Percentiles rank a stretch among this genome's conserved stretches.
Conservation (phyloP, 2,888 invertebrate genomes). For the Tortrix viridana region DNA sequence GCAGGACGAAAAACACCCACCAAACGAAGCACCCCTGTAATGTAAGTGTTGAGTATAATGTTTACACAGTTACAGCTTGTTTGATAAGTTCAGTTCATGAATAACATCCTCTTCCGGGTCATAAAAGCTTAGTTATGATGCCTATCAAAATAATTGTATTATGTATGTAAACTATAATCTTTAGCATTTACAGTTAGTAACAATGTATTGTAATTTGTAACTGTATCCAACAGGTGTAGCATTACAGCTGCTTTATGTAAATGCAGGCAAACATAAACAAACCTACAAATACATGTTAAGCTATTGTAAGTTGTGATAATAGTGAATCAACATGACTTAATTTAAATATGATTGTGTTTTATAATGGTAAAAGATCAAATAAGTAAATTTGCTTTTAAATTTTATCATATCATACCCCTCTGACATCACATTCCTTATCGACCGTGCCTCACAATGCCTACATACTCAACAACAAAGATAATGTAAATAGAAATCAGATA, state of each 20-base stretch:
- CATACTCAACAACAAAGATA: not conserved
- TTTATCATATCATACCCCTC: too few relatives aligned
- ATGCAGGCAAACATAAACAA: conserved; percentile 4
- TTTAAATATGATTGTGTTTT: too few relatives aligned
- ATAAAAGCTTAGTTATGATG: too few relatives aligned
- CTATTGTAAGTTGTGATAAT: too few relatives aligned
- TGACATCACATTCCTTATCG: conserved; percentile 16
- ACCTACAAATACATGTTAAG: not conserved
- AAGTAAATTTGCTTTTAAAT: too few relatives aligned
- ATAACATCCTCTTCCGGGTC: too few relatives aligned
- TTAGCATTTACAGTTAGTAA: not conserved
- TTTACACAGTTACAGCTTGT: too few relatives aligned
- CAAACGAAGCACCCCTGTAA: conserved; percentile 77
- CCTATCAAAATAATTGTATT: not conserved
- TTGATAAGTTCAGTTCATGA: too few relatives aligned
- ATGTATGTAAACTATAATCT: too few relatives aligned
- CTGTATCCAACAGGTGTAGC: conserved; percentile 27
- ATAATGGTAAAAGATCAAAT: too few relatives aligned
- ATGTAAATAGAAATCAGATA: conserved; percentile 8
- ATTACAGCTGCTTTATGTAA: conserved; percentile 40
- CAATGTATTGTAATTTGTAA: conserved; percentile 8
- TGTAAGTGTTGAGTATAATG: conserved; percentile 62
- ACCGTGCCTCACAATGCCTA: conserved; percentile 43
- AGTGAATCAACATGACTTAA: too few relatives aligned
- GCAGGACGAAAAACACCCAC: conserved; percentile 78